Base-by-base conservation (phyloP, 2,888 invertebrate species). In the Alentia gelatinosa region DNA sequence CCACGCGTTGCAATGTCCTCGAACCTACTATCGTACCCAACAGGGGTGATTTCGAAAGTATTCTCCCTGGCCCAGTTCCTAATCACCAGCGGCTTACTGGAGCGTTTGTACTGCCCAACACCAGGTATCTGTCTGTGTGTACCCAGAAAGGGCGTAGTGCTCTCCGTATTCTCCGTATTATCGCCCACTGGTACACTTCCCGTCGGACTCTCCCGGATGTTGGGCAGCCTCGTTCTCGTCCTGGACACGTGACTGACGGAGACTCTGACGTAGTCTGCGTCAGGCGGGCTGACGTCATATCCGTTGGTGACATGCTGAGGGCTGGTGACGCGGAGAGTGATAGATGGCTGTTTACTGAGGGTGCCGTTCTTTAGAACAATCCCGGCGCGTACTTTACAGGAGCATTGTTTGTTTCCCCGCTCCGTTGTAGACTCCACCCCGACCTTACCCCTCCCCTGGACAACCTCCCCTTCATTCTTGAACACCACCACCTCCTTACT, bases 1-100 rank as follows among this genome's bases (percentile, higher is more conserved):
- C 47, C 47, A 19, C n/a, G 35, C 19, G 26, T 35, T 0, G 19
- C 30, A 0, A 86, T 3, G 30, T 86, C 86, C 42, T 63, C 40
- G 33, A 74, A 89, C 37, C 89, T 12, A 26, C 89, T 89, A 30
- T 89, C 89, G 23, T 89, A 89, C 26, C 89, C 89, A 1, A 74
- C 68, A 3, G 89, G 89, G 1, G 89, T 89, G 3, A 89, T 89
- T n/a, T 89, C 74, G 40, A 89, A 89, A 1, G 89, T 89, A 15
- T 63, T 33, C 42, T 89, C 89, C 33, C 40, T 68, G 33, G 15
- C 33, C 74, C 50, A 68, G 68, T 74, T 74, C 37, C 37, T 89
- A 23, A 68, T 89, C 1, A 40, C 26, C 5, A 50, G 86, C 9
- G 42, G 86, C 30, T 86, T 42, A 7, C 0, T 30, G 7, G 26